A percentile compares a stretch with the other conserved stretches of the same genome.
phyloP scores from a whole-genome alignment of 1,140 invertebrate genomes.

The Ceratosolen fusciceps region DNA sequence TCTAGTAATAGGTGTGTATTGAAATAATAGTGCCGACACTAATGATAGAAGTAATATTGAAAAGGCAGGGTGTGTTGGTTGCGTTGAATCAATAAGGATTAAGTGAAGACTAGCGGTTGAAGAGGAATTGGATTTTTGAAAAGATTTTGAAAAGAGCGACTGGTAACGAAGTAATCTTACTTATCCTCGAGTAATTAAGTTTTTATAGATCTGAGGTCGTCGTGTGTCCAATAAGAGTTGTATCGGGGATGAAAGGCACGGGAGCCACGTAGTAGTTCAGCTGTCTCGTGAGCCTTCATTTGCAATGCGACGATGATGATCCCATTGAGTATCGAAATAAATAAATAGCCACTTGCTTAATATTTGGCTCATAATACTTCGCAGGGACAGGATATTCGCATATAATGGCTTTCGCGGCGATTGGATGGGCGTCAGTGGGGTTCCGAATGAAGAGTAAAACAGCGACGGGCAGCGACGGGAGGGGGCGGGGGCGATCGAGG shows the following conservation, averaged over 20 bases:
- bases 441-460: conserved; percentile 32
- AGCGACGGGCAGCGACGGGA: background rate
- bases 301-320: background rate
- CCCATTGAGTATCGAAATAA: conserved; percentile 39
- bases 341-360: conserved; percentile 28
- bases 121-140: too few relatives aligned
- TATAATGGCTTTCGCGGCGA: conserved; percentile 13
- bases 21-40: too few relatives aligned
- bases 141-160: background rate
- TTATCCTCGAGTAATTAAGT: background rate
- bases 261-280: background rate
- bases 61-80: too few relatives aligned
- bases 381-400: background rate
- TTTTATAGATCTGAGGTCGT: too few relatives aligned
- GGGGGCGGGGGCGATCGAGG: background rate
- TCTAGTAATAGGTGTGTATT: too few relatives aligned
- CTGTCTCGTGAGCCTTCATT: background rate
- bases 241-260: background rate
- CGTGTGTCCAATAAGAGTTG: background rate
- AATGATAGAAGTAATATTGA: too few relatives aligned
- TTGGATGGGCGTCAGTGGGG: background rate
- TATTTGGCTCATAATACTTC: conserved; percentile 8
- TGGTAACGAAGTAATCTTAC: background rate
- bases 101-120: too few relatives aligned
- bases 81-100: too few relatives aligned